Evolutionary conservation across 2,797 vertebrate species (phyloP).

Genomic region (Geotria australis): DNA sequence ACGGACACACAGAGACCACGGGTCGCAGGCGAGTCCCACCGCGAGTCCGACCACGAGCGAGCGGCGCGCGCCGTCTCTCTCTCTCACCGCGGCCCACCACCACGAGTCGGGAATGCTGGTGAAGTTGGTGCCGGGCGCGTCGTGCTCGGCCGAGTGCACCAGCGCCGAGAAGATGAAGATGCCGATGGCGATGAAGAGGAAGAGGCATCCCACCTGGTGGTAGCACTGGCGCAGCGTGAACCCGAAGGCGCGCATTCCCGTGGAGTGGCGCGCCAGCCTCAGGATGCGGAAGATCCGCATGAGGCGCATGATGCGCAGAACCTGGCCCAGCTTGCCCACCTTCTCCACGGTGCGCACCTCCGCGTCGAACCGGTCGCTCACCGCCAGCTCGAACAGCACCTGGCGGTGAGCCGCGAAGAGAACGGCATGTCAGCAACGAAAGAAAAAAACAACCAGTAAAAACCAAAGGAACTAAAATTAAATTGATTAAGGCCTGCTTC

Average conservation of each 20-base stretch:
- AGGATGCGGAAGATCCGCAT: conserved; percentile 71
- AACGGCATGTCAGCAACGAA: too few species aligned
- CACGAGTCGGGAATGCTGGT: conserved; percentile 52
- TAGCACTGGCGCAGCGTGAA: conserved; percentile 67
- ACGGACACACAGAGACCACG: too few species aligned
- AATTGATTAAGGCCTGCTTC: too few species aligned
- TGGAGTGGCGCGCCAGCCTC: conserved; percentile 62
- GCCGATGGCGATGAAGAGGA: conserved; percentile 63
- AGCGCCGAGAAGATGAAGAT: conserved; percentile 66
- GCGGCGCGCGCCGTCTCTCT: too few species aligned
- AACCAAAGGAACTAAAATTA: too few species aligned
- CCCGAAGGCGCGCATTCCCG: conserved; percentile 50
- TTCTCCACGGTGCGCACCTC: conserved; percentile 43
- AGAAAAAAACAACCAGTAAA: too few species aligned
- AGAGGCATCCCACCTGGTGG: conserved; percentile 61
- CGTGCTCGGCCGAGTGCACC: conserved; percentile 53
- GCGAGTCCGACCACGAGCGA: too few species aligned
- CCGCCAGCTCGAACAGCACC: conserved; percentile 26
- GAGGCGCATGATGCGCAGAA: conserved; percentile 48
- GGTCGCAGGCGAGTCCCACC: too few species aligned
- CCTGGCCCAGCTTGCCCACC: conserved; percentile 56
- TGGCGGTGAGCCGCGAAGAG: too few species aligned
- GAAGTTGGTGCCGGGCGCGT: conserved; percentile 41
- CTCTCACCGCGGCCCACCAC: conserved; percentile 88
- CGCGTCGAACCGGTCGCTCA: conserved; percentile 22